These are phyloP conservation scores for Argyra leucocephala DNA, from an alignment of 2,888 invertebrate genomes.

Conservation along the genomic window DNA sequence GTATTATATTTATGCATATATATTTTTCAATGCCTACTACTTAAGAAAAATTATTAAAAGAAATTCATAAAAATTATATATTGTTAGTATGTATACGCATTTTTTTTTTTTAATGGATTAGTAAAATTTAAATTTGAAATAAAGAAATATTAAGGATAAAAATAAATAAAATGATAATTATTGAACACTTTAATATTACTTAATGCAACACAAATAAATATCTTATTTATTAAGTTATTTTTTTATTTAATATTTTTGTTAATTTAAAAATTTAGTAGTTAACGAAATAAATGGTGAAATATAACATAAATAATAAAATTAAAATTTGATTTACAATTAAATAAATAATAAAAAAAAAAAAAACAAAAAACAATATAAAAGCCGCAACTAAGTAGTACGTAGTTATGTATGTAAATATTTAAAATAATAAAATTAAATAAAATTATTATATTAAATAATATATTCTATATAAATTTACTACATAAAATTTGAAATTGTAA, in stretches of 20 bases:
- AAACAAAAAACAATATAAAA: background rate
- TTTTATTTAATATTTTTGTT: background rate
- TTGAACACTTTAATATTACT: background rate
- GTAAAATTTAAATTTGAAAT: background rate
- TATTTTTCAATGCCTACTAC: background rate
- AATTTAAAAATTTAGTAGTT: background rate
- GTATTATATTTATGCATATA: background rate
- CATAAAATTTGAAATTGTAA: background rate
- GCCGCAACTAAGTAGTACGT: background rate
- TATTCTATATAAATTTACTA: background rate
- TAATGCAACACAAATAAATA: background rate
- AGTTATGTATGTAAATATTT: background rate
- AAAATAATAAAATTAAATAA: background rate
- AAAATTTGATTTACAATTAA: too few relatives aligned
- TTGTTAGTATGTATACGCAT: constrained; percentile 4
- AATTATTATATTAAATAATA: background rate
- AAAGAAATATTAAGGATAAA: background rate
- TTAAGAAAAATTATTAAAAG: background rate
- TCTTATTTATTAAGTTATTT: background rate
- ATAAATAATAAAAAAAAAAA: background rate
- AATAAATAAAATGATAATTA: too few relatives aligned
- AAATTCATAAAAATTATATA: background rate
- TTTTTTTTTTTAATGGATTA: background rate
- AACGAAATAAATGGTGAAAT: background rate
- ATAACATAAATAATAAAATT: too few relatives aligned